Evolutionary conservation across 2,888 invertebrate species (phyloP).

Genomic region (Acronicta alni): DNA sequence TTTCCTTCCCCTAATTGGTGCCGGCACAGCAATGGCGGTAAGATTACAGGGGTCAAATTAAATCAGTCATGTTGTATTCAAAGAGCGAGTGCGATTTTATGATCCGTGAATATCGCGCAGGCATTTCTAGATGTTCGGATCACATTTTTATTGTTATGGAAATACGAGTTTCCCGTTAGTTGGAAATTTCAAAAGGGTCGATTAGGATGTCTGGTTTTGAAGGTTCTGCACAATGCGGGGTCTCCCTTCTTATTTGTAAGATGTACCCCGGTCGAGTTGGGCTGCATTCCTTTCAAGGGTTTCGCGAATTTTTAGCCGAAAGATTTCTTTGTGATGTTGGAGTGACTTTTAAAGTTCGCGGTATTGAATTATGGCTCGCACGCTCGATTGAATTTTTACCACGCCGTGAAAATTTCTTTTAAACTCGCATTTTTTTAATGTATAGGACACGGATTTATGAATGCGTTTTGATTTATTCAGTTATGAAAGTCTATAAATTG

Average conservation of each 20-base stretch:
- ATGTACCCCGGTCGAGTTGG: conserved; percentile 70
- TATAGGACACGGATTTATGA: conserved; percentile 20
- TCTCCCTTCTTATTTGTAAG: conserved; percentile 83
- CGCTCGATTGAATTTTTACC: conserved; percentile 76
- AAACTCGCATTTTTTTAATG: conserved; percentile 33
- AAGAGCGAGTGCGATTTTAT: conserved; percentile 85
- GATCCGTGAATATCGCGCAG: conserved; percentile 88
- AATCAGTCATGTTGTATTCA: conserved; percentile 78
- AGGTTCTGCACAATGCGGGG: conserved; percentile 84
- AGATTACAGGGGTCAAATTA: conserved; percentile 78
- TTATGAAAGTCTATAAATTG: conserved; percentile 25
- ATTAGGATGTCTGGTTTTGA: conserved; percentile 89
- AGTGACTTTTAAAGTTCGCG: conserved; percentile 78
- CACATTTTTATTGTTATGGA: conserved; percentile 89
- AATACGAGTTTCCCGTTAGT: conserved; percentile 89
- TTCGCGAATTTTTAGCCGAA: conserved; percentile 73
- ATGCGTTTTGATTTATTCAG: conserved; percentile 45
- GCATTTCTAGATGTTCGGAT: conserved; percentile 89
- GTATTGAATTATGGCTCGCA: conserved; percentile 78
- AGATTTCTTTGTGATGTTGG: conserved; percentile 72
- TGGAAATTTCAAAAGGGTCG: conserved; percentile 88
- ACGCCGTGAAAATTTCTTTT: conserved; percentile 53
- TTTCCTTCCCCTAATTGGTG: conserved; percentile 66
- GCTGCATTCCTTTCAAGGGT: conserved; percentile 76
- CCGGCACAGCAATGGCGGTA: conserved; percentile 60